Base-by-base conservation (phyloP, 2,113 vertebrate species). In the Falco punctatus region DNA sequence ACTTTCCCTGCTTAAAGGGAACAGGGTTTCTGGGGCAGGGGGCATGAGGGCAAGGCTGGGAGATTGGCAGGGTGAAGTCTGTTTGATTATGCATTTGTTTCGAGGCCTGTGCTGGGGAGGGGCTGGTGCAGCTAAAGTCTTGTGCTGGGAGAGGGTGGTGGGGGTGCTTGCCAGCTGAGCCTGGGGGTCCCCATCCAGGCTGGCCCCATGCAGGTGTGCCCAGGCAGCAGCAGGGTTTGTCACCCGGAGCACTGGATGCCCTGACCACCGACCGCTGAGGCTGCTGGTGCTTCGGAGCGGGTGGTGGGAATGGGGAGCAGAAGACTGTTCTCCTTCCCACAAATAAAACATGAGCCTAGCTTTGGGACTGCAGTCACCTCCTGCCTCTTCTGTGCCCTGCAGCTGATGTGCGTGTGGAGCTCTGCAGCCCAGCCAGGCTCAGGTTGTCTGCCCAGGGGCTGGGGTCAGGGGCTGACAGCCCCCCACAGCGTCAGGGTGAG, bases 61-160 rank as follows among this genome's bases (percentile, higher is more conserved):
- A 52, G 5, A 1, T 4, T 4, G 21, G 32, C 52, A n/a, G 52
- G 38, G 15, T 44, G 6, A 27, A 32, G 15, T 32, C 66, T 7
- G 0, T 57, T 26, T 2, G 13, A 6, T 13, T 4, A 1, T 4
- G 49, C 4, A 1, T 3, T 20, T 33, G 6, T 17, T 1, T 13
- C 6, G 57, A 30, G 49, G 40, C 20, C 28, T 24, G 55, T 23
- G 35, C 52, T 51, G 35, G n/a, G 33, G 33, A 35, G 20, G 44
- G 42, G 66, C 44, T 40, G 40, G 48, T 6, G 33, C 24, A 15
- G 64, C 20, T 6, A 46, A 13, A 14, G 64, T 11, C 64, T 38
- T 4, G n/a, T 26, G 33, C 40, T 13, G 40, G 38, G 62, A 8
- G 2, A 46, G 18, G 46, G 55, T 49, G 65, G 28, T 2, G 0